Conservation (phyloP, 2,113 vertebrate genomes). For the Pachyramphus minor region DNA sequence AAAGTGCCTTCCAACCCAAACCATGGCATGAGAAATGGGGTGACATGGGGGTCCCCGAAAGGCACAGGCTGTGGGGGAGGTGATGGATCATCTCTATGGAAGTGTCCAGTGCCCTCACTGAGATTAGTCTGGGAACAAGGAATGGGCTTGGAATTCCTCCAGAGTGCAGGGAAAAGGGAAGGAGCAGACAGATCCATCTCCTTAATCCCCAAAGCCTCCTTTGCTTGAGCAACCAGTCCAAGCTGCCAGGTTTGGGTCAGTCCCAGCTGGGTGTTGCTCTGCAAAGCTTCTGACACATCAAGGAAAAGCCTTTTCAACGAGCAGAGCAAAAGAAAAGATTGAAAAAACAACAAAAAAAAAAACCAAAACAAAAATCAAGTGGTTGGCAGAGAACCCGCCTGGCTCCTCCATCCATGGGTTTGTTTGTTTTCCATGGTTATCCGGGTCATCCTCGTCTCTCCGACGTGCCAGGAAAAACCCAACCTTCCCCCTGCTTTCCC, state of each 20-base stretch:
- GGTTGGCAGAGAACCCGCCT: not conserved
- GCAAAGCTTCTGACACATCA: not conserved
- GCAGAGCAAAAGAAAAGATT: not conserved
- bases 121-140: not conserved
- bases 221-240: not conserved
- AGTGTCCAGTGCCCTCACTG: not conserved
- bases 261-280: not conserved
- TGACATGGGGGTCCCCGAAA: too few relatives aligned
- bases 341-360: not conserved
- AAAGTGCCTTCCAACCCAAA: too few relatives aligned
- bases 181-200: not conserved
- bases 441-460: rapidly evolving
- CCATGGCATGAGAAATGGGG: too few relatives aligned
- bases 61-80: too few relatives aligned
- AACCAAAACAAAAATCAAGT: not conserved
- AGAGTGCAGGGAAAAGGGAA: not conserved
- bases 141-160: not conserved
- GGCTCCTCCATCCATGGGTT: not conserved
- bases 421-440: not conserved
- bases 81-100: too few relatives aligned
- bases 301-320: not conserved
- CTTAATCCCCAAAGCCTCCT: not conserved
- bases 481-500: not conserved
- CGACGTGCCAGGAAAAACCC: not conserved
- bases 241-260: not conserved